Percentiles rank a stretch among this genome's conserved stretches.
Evolutionary conservation across 2,888 invertebrate species (phyloP).

Genomic region (Drosophila subquinaria): DNA sequence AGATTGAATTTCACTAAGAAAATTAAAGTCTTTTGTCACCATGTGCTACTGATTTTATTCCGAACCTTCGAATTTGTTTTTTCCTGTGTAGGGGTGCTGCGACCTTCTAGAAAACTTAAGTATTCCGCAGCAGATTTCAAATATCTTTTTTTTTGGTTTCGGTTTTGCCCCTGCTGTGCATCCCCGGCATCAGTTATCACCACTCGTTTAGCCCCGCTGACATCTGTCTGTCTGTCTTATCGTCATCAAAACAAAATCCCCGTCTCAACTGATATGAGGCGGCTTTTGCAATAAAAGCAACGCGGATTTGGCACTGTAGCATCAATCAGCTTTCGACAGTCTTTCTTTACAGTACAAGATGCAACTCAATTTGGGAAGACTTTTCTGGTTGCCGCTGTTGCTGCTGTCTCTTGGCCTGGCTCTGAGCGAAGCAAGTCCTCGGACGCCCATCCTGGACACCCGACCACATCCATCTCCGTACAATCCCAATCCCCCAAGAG

Average conservation of each 20-base stretch:
- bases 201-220: constrained; percentile 28
- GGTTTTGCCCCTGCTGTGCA: constrained; percentile 22
- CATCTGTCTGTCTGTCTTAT: constrained; percentile 52
- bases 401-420: constrained; percentile 35
- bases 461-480: constrained; percentile 64
- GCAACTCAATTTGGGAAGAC: constrained; percentile 60
- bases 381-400: constrained; percentile 46
- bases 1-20: too few relatives aligned
- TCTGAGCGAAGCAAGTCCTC: constrained; percentile 31
- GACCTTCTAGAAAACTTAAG: constrained; percentile 41
- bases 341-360: constrained; percentile 43
- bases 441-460: constrained; percentile 35
- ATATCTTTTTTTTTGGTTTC: constrained; percentile 9
- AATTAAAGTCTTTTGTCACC: too few relatives aligned
- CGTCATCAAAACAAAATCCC: constrained; percentile 42
- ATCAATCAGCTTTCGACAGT: constrained; percentile 59
- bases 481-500: constrained; percentile 57
- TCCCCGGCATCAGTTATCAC: constrained; percentile 34
- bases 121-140: constrained; percentile 41
- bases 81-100: not conserved
- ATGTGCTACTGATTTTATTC: too few relatives aligned
- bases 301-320: constrained; percentile 18
- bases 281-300: constrained; percentile 51
- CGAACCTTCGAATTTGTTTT: too few relatives aligned
- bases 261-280: constrained; percentile 8